Evolutionary conservation across 37 sponge, comb jelly and placozoan genomes (phyloP), one percentile per base, ranked within the genome.

Genomic region (Corticium candelabrum): DNA sequence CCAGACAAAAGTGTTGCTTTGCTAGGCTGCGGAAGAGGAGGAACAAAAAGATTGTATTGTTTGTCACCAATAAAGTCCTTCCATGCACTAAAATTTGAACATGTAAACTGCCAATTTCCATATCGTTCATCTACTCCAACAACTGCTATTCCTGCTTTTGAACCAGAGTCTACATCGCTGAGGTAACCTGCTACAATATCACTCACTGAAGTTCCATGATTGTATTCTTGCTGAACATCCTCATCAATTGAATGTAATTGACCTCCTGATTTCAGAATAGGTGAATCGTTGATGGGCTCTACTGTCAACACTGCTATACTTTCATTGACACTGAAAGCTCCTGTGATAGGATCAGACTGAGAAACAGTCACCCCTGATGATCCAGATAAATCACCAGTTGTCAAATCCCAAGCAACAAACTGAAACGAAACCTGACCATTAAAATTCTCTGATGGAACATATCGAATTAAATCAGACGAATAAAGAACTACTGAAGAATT

Each of bases 271-370:
- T 0, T 3, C 27, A 94, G 40, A 1, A 85, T 40, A 32, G 95
- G 95, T 30, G 95, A 94, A 38, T 94, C 91, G 62, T 94, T 94
- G 31, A 94, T 84, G 2, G 90, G 89, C 4, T 84, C 85, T 27
- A 94, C 68, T 3, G 41, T 40, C 3, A 94, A 35, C 3, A 62
- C 40, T 29, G 78, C 90, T 37, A 81, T 71, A 11, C 80, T 86
- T 21, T 80, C 68, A 69, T 90, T 77, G 38, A 76, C 41, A 62
- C 91, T 90, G 83, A 90, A 87, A 33, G 88, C 77, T 15, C 91
- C 87, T 0, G 75, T 81, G 62, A 80, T 34, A 29, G 80, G 76
- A 34, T 90, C 84, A 39, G 80, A 72, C n/a, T 80, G 30, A 0
- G 82, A 41, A 7, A 78, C 82, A 69, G 85, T 74, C 11, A 86